Evolutionary conservation across 2,888 invertebrate genomes (phyloP), one percentile per base, ranked within the genome.

Genomic region (Calameuta filiformis): DNA sequence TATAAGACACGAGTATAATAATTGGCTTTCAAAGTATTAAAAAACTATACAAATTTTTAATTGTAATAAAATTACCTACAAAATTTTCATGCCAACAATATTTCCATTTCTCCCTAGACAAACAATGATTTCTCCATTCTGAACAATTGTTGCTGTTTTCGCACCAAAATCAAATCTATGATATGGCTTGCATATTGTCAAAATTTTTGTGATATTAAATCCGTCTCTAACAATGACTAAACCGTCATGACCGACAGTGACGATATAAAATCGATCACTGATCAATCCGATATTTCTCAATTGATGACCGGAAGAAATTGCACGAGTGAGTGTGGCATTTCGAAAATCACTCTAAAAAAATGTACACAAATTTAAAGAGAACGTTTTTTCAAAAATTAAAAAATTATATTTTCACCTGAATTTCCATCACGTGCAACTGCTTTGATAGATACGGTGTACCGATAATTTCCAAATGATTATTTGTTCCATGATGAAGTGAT

Each of bases 91-190:
- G 83, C 89, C 85, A 87, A 83, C 35, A n/a, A 90, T 79, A 73
- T 82, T 92, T 83, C 83, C 89, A 83, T 93, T 93, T 87, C 90
- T 88, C 12, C 93, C 93, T 15, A 93, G 84, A 1, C 92, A 90
- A 15, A 93, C 80, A 2, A 93, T 84, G 37, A 87, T 87, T 75
- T 85, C 83, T 3, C 78, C 77, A n/a, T 76, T 37, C 0, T 88
- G 89, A 87, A 93, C 93, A 1, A 93, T 85, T 11, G 92, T 82
- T 0, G 93, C 94, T 73, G 90, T 89, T 71, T 86, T 86, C 0
- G 94, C 89, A 12, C 95, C 95, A 23, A 89, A 87, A 3, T 90
- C 85, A 37, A 86, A 87, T 68, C 92, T 89, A 86, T 93, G 93
- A 82, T 93, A 93, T 0, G 92, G 85, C 81, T 90, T 84, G 23